These are phyloP conservation scores for Colletes gigas DNA, from an alignment of 1,140 invertebrate species.

Conservation along the genomic window DNA sequence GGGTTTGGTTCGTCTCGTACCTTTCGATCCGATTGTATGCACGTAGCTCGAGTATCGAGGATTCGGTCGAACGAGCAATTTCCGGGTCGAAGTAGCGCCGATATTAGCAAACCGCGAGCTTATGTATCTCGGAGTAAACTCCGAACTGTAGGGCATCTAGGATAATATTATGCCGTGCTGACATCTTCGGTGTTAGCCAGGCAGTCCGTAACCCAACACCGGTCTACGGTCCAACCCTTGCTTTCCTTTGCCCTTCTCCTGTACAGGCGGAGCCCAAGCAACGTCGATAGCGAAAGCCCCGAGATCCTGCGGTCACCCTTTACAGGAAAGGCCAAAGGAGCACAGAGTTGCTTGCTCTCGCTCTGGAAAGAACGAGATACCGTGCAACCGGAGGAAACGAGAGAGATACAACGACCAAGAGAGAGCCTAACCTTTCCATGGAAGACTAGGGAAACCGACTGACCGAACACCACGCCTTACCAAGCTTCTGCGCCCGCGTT, in stretches of 20 bases:
- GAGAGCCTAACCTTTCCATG: slow-evolving; percentile 59
- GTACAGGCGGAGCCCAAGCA: slow-evolving; percentile 59
- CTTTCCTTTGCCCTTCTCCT: slow-evolving; percentile 59
- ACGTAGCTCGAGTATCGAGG: slow-evolving; percentile 38
- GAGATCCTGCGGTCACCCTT: slow-evolving; percentile 78
- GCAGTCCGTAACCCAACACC: slow-evolving; percentile 66
- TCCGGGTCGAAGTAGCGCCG: slow-evolving; percentile 48
- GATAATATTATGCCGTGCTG: slow-evolving; percentile 72
- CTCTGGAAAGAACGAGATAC: slow-evolving; percentile 37
- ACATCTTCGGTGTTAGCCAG: slow-evolving; percentile 73
- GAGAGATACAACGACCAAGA: neutral
- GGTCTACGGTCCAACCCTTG: slow-evolving; percentile 45
- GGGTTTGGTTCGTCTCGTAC: neutral
- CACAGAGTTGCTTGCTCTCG: slow-evolving; percentile 59
- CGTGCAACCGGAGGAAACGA: too few species aligned
- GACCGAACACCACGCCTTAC: slow-evolving; percentile 69
- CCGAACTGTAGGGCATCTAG: slow-evolving; percentile 61
- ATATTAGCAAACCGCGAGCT: slow-evolving; percentile 66
- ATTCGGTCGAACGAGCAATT: slow-evolving; percentile 59
- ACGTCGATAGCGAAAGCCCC: slow-evolving; percentile 75
- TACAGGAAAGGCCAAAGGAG: slow-evolving; percentile 75
- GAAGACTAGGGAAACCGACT: slow-evolving; percentile 62
- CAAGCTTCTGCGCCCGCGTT: slow-evolving; percentile 59
- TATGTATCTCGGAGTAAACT: slow-evolving; percentile 69
- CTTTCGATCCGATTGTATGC: slow-evolving; percentile 34